Evolutionary conservation across 2,113 vertebrate species (phyloP).

Genomic region (Xenus cinereus): DNA sequence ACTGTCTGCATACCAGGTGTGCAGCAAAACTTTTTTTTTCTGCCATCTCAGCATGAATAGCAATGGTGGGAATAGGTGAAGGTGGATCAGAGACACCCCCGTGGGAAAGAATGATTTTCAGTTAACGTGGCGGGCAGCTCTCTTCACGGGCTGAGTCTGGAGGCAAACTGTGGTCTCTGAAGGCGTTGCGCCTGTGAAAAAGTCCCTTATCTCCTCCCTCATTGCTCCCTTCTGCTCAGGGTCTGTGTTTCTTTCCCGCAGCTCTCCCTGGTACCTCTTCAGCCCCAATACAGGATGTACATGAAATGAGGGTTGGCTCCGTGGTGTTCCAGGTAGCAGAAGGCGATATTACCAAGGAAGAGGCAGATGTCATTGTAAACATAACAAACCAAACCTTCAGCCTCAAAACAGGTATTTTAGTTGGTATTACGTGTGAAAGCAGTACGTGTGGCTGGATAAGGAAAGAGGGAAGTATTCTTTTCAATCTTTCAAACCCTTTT

Average conservation of each 20-base stretch:
- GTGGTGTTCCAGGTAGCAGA: constrained; percentile 72
- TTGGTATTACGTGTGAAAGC: background rate
- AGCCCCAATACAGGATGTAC: background rate
- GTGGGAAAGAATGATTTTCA: background rate
- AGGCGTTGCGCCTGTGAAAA: background rate
- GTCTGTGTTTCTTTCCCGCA: constrained; percentile 30
- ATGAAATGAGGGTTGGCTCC: constrained; percentile 78
- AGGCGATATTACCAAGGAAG: constrained; percentile 88
- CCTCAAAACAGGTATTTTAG: constrained; percentile 80
- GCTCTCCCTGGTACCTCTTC: constrained; percentile 64
- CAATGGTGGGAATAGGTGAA: background rate
- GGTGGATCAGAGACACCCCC: background rate
- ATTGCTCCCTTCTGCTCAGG: background rate
- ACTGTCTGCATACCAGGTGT: background rate
- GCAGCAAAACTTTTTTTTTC: background rate
- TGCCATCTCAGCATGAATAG: background rate
- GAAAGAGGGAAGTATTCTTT: background rate
- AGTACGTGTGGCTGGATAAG: background rate
- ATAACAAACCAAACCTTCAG: constrained; percentile 78
- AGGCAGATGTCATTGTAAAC: constrained; percentile 84
- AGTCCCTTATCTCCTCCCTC: background rate
- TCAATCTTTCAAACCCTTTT: background rate
- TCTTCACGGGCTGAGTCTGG: background rate
- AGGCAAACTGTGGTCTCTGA: background rate
- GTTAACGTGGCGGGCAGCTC: background rate